Evolutionary conservation across 2,113 vertebrate species (phyloP).

Genomic region (Aleadryas rufinucha): DNA sequence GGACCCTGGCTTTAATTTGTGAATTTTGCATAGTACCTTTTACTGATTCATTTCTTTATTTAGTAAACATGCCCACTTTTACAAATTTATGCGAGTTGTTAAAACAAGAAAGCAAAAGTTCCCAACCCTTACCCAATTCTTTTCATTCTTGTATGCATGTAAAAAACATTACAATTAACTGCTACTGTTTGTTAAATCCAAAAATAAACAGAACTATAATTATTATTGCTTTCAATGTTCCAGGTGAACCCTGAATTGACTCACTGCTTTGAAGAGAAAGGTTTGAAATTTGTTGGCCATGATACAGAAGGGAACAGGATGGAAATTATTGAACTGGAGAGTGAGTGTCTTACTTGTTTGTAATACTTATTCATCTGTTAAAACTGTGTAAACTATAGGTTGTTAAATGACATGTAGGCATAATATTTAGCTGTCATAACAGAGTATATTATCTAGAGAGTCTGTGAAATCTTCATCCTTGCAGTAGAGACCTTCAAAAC

Average conservation of each 20-base stretch:
- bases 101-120: not conserved
- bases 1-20: not conserved
- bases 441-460: not conserved
- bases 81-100: not conserved
- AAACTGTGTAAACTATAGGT: not conserved
- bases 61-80: not conserved
- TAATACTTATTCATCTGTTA: not conserved
- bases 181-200: not conserved
- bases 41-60: not conserved
- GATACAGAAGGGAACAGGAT: slow-evolving; percentile 75
- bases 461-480: not conserved
- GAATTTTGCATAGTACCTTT: not conserved
- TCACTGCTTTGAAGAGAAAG: slow-evolving; percentile 73
- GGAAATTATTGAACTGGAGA: slow-evolving; percentile 78
- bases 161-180: not conserved
- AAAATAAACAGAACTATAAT: not conserved
- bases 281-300: slow-evolving; percentile 76
- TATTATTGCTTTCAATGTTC: slow-evolving; percentile 3
- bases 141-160: not conserved
- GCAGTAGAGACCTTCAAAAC: not conserved
- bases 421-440: not conserved
- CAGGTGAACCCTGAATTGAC: slow-evolving; percentile 77
- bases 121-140: not conserved
- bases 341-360: slow-evolving; percentile 57
- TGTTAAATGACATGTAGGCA: not conserved